phyloP scores from a whole-genome alignment of 2,797 vertebrate genomes.

The Margarornis squamiger region DNA sequence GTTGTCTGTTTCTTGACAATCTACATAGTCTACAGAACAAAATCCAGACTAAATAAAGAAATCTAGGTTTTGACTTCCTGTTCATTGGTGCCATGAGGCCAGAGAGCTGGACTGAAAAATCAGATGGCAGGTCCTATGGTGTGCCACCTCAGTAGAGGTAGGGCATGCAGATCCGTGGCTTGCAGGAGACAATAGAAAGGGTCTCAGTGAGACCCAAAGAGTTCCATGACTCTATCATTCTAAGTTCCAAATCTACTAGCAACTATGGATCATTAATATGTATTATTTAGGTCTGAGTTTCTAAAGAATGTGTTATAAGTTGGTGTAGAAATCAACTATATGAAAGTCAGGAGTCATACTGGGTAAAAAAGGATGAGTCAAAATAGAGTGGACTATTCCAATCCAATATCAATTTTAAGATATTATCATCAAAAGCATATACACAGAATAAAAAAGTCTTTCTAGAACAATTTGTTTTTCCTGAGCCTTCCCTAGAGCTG shows the following conservation, averaged over 20 bases:
- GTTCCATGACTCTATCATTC: background rate
- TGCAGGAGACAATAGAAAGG: background rate
- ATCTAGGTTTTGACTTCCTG: background rate
- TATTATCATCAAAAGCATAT: background rate
- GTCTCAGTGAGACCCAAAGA: background rate
- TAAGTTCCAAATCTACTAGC: background rate
- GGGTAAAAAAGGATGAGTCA: background rate
- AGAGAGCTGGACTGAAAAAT: background rate
- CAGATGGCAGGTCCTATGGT: background rate
- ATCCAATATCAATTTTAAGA: background rate
- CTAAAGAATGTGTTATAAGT: background rate
- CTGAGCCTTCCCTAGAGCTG: background rate
- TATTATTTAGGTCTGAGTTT: background rate
- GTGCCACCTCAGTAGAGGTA: background rate
- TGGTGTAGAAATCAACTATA: background rate
- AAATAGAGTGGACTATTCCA: background rate
- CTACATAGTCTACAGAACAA: background rate
- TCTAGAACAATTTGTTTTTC: background rate
- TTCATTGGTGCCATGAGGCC: background rate
- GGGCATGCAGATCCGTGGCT: background rate
- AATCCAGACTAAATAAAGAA: background rate
- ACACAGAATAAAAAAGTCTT: background rate
- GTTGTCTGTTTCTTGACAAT: background rate
- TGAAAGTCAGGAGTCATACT: background rate
- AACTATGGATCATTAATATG: background rate